A percentile compares a stretch with the other conserved stretches of the same genome.
phyloP scores from a whole-genome alignment of 2,888 invertebrate genomes.

The Pseudococcus viburni region DNA sequence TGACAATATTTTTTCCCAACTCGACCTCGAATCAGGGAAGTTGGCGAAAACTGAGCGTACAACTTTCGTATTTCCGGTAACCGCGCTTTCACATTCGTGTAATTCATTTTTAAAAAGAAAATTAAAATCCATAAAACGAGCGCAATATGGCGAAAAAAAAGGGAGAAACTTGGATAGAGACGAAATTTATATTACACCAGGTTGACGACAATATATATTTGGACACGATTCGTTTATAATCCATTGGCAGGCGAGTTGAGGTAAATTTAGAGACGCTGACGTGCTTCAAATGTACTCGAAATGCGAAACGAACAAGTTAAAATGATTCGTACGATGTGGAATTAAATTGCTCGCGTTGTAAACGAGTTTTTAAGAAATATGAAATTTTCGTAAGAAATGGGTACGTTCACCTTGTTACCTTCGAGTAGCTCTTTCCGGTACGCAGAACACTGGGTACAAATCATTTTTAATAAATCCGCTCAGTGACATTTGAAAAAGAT shows the following conservation, averaged over 20 bases:
- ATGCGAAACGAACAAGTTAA: not conserved
- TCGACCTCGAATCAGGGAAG: too few relatives aligned
- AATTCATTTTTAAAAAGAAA: not conserved
- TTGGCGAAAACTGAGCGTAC: too few relatives aligned
- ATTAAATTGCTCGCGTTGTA: not conserved
- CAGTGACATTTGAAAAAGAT: not conserved
- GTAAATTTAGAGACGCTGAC: not conserved
- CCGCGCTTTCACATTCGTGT: not conserved
- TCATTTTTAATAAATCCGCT: conserved; percentile 13
- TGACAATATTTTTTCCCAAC: not conserved
- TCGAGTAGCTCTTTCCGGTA: not conserved
- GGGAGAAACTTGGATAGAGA: not conserved
- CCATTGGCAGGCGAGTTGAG: not conserved
- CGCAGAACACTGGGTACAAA: not conserved
- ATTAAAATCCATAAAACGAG: conserved; percentile 9
- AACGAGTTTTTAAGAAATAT: not conserved
- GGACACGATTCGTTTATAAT: not conserved
- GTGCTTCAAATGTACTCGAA: not conserved
- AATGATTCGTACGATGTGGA: not conserved
- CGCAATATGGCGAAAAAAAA: not conserved
- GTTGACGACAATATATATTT: not conserved
- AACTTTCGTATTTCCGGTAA: too few relatives aligned
- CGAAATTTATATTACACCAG: not conserved
- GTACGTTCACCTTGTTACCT: not conserved
- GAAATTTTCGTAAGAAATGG: not conserved